phyloP scores from a whole-genome alignment of 2,888 invertebrate genomes.

The Agrochola macilenta region DNA sequence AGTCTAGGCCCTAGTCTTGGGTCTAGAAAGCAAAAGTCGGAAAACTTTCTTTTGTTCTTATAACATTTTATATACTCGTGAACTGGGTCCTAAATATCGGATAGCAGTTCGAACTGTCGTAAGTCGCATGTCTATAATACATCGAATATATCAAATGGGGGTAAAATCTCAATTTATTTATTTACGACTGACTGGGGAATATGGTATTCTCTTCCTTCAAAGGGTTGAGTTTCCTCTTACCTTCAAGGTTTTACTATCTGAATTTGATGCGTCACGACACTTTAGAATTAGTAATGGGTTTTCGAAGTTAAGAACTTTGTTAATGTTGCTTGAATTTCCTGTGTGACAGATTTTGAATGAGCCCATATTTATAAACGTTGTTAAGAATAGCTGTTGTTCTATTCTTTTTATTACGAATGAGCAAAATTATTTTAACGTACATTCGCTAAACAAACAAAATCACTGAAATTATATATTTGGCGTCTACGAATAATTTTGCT shows the following conservation, averaged over 20 bases:
- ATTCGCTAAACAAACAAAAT: no score
- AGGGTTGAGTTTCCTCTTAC: slow-evolving; percentile 8
- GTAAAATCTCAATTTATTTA: slow-evolving; percentile 45
- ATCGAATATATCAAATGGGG: slow-evolving; percentile 16
- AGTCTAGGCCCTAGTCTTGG: no score
- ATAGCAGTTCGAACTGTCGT: slow-evolving; percentile 23
- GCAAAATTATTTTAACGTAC: not conserved
- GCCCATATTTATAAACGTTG: not conserved
- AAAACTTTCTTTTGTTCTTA: slow-evolving; percentile 20
- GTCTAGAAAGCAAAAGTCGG: not conserved
- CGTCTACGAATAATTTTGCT: no score
- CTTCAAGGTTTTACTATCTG: slow-evolving; percentile 1
- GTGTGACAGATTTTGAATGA: not conserved
- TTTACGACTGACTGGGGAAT: slow-evolving; percentile 17
- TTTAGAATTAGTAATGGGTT: slow-evolving; percentile 15
- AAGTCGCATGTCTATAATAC: slow-evolving; percentile 35
- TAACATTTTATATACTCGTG: slow-evolving; percentile 15
- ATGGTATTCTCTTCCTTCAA: slow-evolving; percentile 2
- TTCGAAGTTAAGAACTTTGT: not conserved
- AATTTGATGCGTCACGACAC: slow-evolving; percentile 3
- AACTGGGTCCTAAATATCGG: slow-evolving; percentile 41
- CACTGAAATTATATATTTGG: no score
- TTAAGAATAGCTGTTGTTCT: not conserved
- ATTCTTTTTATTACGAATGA: not conserved
- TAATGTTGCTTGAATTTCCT: not conserved